Evolutionary conservation across 1,140 invertebrate species (phyloP).

Genomic region (Frieseomelitta varia): DNA sequence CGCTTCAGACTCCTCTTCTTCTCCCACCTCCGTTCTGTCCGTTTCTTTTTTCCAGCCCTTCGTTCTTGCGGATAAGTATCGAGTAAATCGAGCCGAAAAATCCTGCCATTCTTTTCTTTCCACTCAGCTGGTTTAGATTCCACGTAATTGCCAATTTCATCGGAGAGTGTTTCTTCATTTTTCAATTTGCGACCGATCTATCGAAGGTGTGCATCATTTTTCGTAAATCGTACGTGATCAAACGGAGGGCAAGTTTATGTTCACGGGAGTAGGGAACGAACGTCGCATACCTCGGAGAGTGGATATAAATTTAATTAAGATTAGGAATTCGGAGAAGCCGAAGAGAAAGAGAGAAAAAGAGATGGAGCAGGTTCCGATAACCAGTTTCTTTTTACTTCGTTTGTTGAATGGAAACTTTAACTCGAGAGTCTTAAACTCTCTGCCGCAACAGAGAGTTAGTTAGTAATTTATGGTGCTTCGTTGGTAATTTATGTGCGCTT

Average conservation of each 20-base stretch:
- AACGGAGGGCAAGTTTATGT: neutral
- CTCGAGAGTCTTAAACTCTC: no score
- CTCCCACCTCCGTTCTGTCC: slow-evolving; percentile 14
- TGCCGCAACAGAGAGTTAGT: neutral
- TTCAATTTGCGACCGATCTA: neutral
- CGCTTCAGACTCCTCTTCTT: neutral
- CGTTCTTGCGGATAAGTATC: slow-evolving; percentile 32
- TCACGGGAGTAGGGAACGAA: neutral
- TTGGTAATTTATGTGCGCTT: neutral
- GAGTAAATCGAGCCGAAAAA: slow-evolving; percentile 57
- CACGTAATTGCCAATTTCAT: neutral
- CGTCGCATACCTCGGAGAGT: slow-evolving; percentile 55
- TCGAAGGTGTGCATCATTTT: no score
- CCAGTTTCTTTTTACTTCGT: slow-evolving; percentile 47
- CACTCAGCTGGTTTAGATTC: slow-evolving; percentile 28
- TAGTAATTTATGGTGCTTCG: no score
- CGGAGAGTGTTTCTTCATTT: neutral
- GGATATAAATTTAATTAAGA: slow-evolving; percentile 82
- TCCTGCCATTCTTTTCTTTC: slow-evolving; percentile 21
- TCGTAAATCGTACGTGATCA: no score
- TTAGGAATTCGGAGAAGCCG: slow-evolving; percentile 79
- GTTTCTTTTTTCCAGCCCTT: slow-evolving; percentile 34
- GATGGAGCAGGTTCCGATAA: slow-evolving; percentile 64
- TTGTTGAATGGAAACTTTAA: slow-evolving; percentile 36
- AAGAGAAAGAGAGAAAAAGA: neutral